Evolutionary conservation across 2,888 invertebrate genomes (phyloP).

Genomic region (Polymixis lichenea): DNA sequence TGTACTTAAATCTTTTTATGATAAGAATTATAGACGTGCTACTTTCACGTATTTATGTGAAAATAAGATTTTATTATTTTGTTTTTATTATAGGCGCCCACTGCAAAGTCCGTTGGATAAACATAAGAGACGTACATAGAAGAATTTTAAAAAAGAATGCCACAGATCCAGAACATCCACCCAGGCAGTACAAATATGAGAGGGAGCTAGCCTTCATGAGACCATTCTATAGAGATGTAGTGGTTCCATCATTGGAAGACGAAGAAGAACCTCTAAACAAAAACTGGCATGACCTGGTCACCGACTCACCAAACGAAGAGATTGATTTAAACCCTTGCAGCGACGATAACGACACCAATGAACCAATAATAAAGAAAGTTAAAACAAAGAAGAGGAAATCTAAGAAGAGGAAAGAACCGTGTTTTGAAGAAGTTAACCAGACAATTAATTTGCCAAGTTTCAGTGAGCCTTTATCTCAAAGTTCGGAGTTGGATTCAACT

Average conservation of each 20-base stretch:
- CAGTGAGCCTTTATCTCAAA: conserved; percentile 64
- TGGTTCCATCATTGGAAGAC: conserved; percentile 64
- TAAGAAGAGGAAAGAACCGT: conserved; percentile 42
- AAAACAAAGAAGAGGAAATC: conserved; percentile 56
- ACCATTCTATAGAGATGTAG: conserved; percentile 81
- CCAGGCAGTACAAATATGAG: conserved; percentile 84
- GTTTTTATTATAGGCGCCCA: conserved; percentile 78
- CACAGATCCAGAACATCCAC: conserved; percentile 59
- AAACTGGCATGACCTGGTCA: conserved; percentile 53
- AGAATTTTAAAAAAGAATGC: conserved; percentile 79
- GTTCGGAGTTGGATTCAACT: conserved; percentile 76
- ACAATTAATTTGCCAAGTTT: conserved; percentile 64
- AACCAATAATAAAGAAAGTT: conserved; percentile 59
- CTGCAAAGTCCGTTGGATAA: conserved; percentile 87
- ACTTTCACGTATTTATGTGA: background rate
- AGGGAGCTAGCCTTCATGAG: conserved; percentile 81
- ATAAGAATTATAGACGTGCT: too few relatives aligned
- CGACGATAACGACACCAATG: conserved; percentile 73
- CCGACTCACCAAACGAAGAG: background rate
- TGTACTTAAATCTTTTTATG: too few relatives aligned
- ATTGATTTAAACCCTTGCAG: conserved; percentile 52
- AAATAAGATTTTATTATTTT: background rate
- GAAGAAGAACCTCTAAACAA: conserved; percentile 53
- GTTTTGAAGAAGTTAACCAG: conserved; percentile 63
- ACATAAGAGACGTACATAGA: conserved; percentile 86